phyloP scores from a whole-genome alignment of 2,113 vertebrate genomes.

The Alces alces region DNA sequence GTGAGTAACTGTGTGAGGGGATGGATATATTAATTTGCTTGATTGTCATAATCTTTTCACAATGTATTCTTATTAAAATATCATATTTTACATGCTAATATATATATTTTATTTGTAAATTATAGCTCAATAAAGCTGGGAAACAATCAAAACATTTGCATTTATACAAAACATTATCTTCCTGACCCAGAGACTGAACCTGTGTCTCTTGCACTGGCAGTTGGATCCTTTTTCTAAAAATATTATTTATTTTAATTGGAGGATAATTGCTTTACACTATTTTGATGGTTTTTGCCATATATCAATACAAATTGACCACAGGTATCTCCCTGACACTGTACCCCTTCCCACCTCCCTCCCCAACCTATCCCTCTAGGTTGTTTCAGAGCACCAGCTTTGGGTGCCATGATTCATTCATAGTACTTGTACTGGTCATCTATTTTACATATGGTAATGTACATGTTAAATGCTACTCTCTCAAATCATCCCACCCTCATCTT shows the following conservation, averaged over 20 bases:
- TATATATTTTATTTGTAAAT: neutral
- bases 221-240: neutral
- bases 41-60: neutral
- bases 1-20: neutral
- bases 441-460: neutral
- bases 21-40: neutral
- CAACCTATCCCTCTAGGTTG: neutral
- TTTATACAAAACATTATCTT: neutral
- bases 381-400: neutral
- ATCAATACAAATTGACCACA: neutral
- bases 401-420: neutral
- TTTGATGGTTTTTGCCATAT: neutral
- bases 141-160: neutral
- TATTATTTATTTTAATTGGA: neutral
- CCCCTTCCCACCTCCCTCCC: neutral
- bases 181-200: neutral
- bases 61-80: neutral
- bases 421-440: neutral
- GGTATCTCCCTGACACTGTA: neutral
- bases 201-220: neutral
- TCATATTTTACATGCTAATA: neutral
- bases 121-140: neutral
- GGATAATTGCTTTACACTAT: neutral
- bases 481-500: neutral
- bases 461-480: neutral